A percentile compares a stretch with the other conserved stretches of the same genome.
These are phyloP conservation scores for Calcarius ornatus DNA, from an alignment of 2,113 vertebrate genomes.

Conservation along the genomic window DNA sequence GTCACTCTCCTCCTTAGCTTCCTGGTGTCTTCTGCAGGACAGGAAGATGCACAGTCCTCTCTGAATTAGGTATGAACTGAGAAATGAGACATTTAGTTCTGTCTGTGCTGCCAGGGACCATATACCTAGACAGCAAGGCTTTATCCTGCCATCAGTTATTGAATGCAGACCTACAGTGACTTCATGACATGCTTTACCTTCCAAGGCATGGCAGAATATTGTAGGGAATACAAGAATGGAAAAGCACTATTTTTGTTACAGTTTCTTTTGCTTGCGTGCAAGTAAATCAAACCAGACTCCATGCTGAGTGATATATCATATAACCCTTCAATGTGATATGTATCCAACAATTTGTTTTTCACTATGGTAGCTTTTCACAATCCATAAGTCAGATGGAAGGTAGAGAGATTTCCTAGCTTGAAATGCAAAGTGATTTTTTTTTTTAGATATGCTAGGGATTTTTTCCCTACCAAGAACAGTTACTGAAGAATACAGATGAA, in stretches of 20 bases:
- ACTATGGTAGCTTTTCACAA: constrained; percentile 60
- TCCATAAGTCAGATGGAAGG: constrained; percentile 40
- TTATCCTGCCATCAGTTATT: not conserved
- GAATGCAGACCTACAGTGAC: not conserved
- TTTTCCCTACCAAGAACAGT: constrained; percentile 9
- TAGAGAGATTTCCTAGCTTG: constrained; percentile 34
- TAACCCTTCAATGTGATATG: constrained; percentile 31
- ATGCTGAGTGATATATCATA: constrained; percentile 53
- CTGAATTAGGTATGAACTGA: not conserved
- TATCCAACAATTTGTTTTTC: constrained; percentile 53
- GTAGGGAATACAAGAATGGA: not conserved
- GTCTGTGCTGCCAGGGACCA: not conserved
- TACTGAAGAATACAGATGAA: constrained; percentile 31
- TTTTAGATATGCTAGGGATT: not conserved
- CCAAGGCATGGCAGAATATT: not conserved
- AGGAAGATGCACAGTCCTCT: not conserved
- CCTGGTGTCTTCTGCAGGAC: not conserved
- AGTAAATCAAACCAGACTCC: constrained; percentile 58
- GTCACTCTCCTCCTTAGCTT: not conserved
- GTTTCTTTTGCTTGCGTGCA: constrained; percentile 29
- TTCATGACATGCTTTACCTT: constrained; percentile 1
- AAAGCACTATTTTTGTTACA: constrained; percentile 39
- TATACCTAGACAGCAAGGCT: not conserved
- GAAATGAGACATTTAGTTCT: not conserved
- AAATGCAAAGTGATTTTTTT: constrained; percentile 43